Base-by-base conservation (phyloP, 2,888 invertebrate species). In the Leptopilina drosophilae region DNA sequence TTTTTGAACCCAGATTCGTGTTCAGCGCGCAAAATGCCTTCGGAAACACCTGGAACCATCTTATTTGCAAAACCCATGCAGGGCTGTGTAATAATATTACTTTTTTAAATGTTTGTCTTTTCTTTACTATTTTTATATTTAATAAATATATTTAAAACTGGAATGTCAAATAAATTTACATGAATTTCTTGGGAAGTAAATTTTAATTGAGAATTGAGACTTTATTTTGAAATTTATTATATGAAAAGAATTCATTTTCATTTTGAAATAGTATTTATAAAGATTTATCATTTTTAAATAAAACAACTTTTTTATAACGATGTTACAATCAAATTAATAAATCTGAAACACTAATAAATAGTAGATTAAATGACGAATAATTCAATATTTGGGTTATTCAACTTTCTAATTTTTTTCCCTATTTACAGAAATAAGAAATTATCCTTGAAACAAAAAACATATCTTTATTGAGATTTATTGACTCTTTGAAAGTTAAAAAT, bases 381-480 rank as follows among this genome's bases (percentile, higher is more conserved):
- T 62, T 67, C 40, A 15, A 46, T 5, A 66, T 66, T 66, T 20
- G 20, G 20, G 46, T 42, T 42, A 59, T 64, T 73, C 14, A 59
- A 33, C 20, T 78, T 77, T 67, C 42, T 9, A 46, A 66, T 66
- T 66, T 49, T 49, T 49, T 49, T 49, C 49, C 6, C 20, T 1
- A 49, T 46, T 8, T 46, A 49, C 20, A 49, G n/a, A 66, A 33
- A 76, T 33, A 33, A 46, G 49, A 14, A 53, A 56, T 62, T 26
- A 49, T 78, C 26, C 53, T 78, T 62, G 75, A 75, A n/a, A 77
- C 33, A 59, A 77, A 59, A 69, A 77, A 46, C 5, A 49, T n/a
- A 15, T 33, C 14, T 49, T 65, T 11, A 46, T 46, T 9, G 49
- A 49, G 59, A 14, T 15, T 46, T 33, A 33, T 33, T 64, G 5